phyloP scores from a whole-genome alignment of 2,888 invertebrate genomes.

The Cephus sareptanus region DNA sequence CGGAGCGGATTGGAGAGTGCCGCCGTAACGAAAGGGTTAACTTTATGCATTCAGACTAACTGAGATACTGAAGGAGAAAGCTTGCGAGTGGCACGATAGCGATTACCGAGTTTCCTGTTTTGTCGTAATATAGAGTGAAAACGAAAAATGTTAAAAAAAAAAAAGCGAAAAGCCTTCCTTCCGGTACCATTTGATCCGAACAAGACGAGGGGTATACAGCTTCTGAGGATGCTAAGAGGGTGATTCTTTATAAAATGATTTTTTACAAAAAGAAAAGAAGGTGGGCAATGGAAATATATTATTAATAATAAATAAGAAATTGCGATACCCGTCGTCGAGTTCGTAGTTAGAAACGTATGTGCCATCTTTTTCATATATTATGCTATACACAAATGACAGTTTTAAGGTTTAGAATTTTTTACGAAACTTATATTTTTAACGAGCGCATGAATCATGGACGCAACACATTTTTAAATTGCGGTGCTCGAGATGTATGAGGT shows the following conservation, averaged over 20 bases:
- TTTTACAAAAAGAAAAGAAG: background rate
- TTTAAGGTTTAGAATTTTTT: constrained; percentile 46
- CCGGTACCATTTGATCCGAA: constrained; percentile 1
- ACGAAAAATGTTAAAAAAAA: background rate
- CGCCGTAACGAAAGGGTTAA: background rate
- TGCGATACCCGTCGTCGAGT: background rate
- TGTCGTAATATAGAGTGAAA: background rate
- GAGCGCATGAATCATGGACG: constrained; percentile 2
- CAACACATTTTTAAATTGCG: constrained; percentile 21
- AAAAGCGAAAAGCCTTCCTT: background rate
- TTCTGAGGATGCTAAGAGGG: background rate
- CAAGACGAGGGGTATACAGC: background rate
- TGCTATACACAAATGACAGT: constrained; percentile 36
- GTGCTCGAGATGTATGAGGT: constrained; percentile 20
- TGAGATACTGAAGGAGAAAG: background rate
- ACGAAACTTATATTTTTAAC: constrained; percentile 53
- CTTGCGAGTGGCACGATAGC: background rate
- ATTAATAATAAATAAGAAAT: background rate
- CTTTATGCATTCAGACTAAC: background rate
- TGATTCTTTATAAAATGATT: background rate
- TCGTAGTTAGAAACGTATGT: constrained; percentile 45
- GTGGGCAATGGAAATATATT: background rate
- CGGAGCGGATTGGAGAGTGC: too few species aligned
- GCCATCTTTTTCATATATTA: constrained; percentile 51
- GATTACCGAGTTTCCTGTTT: background rate